These are phyloP conservation scores for Latrodectus elegans DNA, from an alignment of 2,888 invertebrate genomes.

Conservation along the genomic window DNA sequence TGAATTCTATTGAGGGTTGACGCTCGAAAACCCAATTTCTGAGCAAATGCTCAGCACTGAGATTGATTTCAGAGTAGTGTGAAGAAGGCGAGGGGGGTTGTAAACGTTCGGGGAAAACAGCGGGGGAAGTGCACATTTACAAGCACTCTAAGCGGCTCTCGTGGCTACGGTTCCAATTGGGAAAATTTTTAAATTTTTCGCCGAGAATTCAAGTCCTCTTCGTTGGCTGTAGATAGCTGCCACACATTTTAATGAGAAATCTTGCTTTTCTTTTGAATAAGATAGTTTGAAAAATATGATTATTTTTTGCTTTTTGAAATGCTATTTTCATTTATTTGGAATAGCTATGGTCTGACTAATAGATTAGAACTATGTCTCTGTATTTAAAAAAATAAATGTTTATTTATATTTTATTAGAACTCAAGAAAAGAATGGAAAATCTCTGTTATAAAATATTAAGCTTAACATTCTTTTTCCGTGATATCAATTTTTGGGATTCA, in stretches of 20 bases:
- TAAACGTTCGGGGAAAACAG: slow-evolving; percentile 1
- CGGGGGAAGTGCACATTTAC: slow-evolving; percentile 18
- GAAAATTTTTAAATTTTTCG: slow-evolving; percentile 3
- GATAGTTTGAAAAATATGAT: too few relatives aligned
- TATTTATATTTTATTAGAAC: too few relatives aligned
- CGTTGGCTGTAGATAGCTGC: neutral
- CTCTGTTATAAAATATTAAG: too few relatives aligned
- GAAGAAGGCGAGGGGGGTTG: neutral
- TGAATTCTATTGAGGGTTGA: slow-evolving; percentile 62
- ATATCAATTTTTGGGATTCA: too few relatives aligned
- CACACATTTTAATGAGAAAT: neutral
- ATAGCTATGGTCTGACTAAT: too few relatives aligned
- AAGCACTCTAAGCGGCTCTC: neutral
- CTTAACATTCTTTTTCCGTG: too few relatives aligned
- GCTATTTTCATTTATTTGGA: too few relatives aligned
- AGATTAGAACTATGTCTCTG: too few relatives aligned
- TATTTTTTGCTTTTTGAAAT: too few relatives aligned
- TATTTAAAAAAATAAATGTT: too few relatives aligned
- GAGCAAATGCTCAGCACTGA: slow-evolving; percentile 42
- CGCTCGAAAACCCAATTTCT: slow-evolving; percentile 61
- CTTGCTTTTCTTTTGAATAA: neutral
- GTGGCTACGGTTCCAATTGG: neutral
- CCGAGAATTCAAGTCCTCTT: neutral
- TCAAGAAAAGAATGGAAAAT: too few relatives aligned
- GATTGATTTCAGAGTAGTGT: slow-evolving; percentile 40